Evolutionary conservation across 2,888 invertebrate species (phyloP), one percentile per base, ranked within the genome.

Genomic region (Empis livida): DNA sequence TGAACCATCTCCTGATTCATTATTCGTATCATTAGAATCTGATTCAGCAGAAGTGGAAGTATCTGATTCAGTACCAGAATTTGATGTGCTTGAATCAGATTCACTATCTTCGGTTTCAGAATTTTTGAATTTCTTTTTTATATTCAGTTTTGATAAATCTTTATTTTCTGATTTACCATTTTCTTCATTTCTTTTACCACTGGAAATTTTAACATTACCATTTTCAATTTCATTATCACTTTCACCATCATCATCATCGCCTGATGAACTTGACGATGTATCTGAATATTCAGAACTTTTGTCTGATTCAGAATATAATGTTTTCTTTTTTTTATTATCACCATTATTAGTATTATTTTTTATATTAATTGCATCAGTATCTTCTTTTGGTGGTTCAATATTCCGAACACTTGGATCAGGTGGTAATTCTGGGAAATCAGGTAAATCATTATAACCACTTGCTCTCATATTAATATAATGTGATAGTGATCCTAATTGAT

Each of bases 401-500:
- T 88, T 85, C n/a, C 95, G 74, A 0, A 87, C 80, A 2, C 76
- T 71, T 1, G 86, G 74, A 61, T 87, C 87, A 0, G 87, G 84
- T 0, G 87, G 77, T 8, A 72, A 72, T 44, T 77, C 75, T 0
- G 97, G 95, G 65, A 91, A 88, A 2, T 76, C 66, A 0, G 96
- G 94, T 55, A 99, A 73, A 49, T 92, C 80, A 53, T 88, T 82
- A 73, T 99, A 99, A 5, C 93, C 95, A 35, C 72, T 76, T 2
- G 94, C 90, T 49, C 84, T 76, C 58, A 79, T 73, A 59, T 95
- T 94, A 50, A 97, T 77, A 65, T 92, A 91, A 72, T 96, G 96
- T 0, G 97, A 96, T 46, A 99, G 71, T 0, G 95, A 91, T 3
- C 97, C 96, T 59, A 99, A 73, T 57, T 96, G 95, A 68, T 83